Conservation (phyloP, 2,113 vertebrate genomes). For the Eublepharis macularius region DNA sequence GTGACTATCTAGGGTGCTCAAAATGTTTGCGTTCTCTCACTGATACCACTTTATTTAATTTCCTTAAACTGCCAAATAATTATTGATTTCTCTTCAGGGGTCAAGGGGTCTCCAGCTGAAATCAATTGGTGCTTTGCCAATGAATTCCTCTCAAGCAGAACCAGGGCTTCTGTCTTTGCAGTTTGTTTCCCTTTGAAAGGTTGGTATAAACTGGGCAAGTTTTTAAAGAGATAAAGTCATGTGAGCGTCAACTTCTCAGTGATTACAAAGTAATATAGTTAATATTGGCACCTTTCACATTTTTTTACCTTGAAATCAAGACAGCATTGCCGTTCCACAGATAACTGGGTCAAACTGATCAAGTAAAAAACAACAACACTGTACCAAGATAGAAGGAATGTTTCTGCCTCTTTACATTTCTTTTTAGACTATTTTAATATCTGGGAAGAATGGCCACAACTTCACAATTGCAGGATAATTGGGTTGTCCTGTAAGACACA, state of each 20-base stretch:
- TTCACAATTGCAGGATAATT: background rate
- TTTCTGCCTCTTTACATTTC: background rate
- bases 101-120: constrained; percentile 32
- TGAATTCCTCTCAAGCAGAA: constrained; percentile 43
- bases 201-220: background rate
- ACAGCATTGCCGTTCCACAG: background rate
- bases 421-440: background rate
- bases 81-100: constrained; percentile 51
- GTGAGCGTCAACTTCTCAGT: background rate
- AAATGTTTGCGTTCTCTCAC: constrained; percentile 27
- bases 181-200: constrained; percentile 41
- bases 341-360: background rate
- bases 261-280: background rate
- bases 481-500: background rate
- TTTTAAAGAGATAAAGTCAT: background rate
- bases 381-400: background rate
- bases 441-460: background rate
- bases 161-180: constrained; percentile 36
- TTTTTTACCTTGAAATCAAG: background rate
- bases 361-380: background rate
- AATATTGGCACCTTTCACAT: background rate
- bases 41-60: constrained; percentile 38
- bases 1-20: constrained; percentile 9
- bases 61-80: constrained; percentile 36
- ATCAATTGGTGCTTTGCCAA: constrained; percentile 38